A percentile compares a stretch with the other conserved stretches of the same genome.
Conservation (phyloP, 1,140 invertebrate species). For the Aphelinus certus region DNA sequence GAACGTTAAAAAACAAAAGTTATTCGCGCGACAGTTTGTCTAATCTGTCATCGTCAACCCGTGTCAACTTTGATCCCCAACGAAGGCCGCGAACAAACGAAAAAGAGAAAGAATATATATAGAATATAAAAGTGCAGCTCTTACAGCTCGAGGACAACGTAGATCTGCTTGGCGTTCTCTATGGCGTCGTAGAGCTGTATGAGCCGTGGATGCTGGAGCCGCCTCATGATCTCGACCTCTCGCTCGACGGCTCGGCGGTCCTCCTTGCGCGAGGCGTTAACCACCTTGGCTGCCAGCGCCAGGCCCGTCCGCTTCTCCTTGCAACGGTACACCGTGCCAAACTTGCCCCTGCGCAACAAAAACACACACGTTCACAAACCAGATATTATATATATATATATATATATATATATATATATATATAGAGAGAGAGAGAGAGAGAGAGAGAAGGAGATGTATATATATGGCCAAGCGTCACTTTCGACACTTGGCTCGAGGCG, state of each 20-base stretch:
- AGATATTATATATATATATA: too few relatives aligned
- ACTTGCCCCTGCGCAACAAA: conserved; percentile 87
- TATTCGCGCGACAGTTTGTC: too few relatives aligned
- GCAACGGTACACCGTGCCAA: conserved; percentile 95
- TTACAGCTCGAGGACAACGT: conserved; percentile 96
- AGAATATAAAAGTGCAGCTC: conserved; percentile 51
- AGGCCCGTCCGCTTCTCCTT: conserved; percentile 83
- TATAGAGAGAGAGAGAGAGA: too few relatives aligned
- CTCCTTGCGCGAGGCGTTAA: conserved; percentile 84
- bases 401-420: too few relatives aligned
- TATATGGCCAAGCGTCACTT: too few relatives aligned
- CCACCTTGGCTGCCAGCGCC: conserved; percentile 92
- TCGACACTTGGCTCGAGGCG: too few relatives aligned
- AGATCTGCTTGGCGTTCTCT: conserved; percentile 91
- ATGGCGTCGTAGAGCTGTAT: conserved; percentile 97
- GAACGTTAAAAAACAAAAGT: too few relatives aligned
- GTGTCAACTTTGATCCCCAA: too few relatives aligned
- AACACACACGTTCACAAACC: conserved; percentile 31
- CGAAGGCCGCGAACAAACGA: conserved; percentile 19
- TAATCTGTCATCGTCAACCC: too few relatives aligned
- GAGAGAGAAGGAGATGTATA: too few relatives aligned
- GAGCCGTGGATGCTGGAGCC: conserved; percentile 90
- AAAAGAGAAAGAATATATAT: neutral
- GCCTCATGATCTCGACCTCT: conserved; percentile 96
- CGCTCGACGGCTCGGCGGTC: conserved; percentile 91